Base-by-base conservation (phyloP, 2,888 invertebrate species). In the Phengaris arion region DNA sequence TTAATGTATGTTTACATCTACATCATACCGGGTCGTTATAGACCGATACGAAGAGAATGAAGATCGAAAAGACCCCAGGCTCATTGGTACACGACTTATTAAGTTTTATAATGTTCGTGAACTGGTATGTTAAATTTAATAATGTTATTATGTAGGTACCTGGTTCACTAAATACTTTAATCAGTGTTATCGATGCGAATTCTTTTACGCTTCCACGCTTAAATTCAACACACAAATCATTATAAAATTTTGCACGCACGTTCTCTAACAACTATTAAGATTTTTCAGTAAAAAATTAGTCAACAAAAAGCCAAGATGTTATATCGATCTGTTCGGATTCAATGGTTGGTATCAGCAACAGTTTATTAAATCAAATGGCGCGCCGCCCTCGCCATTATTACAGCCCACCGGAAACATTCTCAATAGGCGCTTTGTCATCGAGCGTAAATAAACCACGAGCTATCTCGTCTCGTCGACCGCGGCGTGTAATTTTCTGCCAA, bases 401-500 rank as follows among this genome's bases (percentile, higher is more conserved):
- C 45, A 45, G 13, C 12, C 35, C 64, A 64, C 64, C 64, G 64
- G 64, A 64, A 35, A 64, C 64, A 35, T 15, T 13, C 35, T 64
- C 13, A 64, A 45, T 64, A 64, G 64, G 64, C 35, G 64, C 35
- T 64, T 45, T 13, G 45, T 64, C 12, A 64, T 6, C 12, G 64
- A 5, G 64, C 64, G 64, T 64, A 64, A 64, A 69, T 15, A 68
- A 68, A 68, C 68, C 68, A 46, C n/a, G 13, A 68, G 22, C 59
- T 59, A 59, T n/a, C 59, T 68, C 45, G 46, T 69, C 22, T 15
- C n/a, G 59, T 68, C 68, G 12, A 46, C 51, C 52, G 74, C 74
- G 74, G 45, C 59, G 55, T 70, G 69, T 75, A 70, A 75, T 75
- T 75, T 75, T 69, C 69, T 57, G 75, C 69, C 74, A 68, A 75